phyloP scores from a whole-genome alignment of 2,888 invertebrate genomes.

The Phortica okadai region DNA sequence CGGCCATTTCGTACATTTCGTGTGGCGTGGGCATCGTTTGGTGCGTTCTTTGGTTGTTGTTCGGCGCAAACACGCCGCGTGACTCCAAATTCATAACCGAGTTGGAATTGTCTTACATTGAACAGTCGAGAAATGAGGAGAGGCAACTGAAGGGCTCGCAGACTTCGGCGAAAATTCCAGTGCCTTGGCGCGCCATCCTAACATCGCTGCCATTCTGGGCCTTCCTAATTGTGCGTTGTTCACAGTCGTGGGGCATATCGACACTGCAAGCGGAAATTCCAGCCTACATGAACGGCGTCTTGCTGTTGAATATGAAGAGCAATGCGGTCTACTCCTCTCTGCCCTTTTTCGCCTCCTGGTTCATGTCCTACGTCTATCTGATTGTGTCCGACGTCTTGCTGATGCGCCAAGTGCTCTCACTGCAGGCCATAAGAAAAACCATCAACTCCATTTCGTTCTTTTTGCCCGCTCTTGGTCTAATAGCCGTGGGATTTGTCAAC shows the following conservation, averaged over 20 bases:
- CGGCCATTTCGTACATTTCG: constrained; percentile 82
- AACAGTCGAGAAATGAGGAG: constrained; percentile 73
- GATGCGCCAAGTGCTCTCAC: constrained; percentile 72
- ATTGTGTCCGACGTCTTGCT: constrained; percentile 76
- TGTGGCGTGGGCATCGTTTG: constrained; percentile 78
- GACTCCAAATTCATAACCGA: constrained; percentile 78
- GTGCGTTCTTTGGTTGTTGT: constrained; percentile 79
- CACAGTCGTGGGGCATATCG: constrained; percentile 85
- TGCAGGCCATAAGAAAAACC: constrained; percentile 66
- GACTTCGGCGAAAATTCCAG: constrained; percentile 67
- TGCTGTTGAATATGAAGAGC: constrained; percentile 80
- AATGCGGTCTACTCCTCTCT: constrained; percentile 78
- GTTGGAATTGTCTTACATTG: constrained; percentile 80
- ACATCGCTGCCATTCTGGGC: constrained; percentile 82
- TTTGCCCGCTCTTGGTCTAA: constrained; percentile 78
- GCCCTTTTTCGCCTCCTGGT: constrained; percentile 78
- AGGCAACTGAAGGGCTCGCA: constrained; percentile 36
- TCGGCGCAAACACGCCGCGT: constrained; percentile 80
- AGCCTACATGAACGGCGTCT: constrained; percentile 81
- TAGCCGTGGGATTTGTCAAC: constrained; percentile 77
- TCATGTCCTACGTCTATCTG: constrained; percentile 77
- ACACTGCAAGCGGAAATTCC: constrained; percentile 84
- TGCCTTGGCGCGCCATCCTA: constrained; percentile 82
- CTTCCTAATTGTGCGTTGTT: constrained; percentile 79
- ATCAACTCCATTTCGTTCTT: constrained; percentile 73